These are phyloP conservation scores for Mobula hypostoma DNA, from an alignment of 2,113 vertebrate species.

Conservation along the genomic window DNA sequence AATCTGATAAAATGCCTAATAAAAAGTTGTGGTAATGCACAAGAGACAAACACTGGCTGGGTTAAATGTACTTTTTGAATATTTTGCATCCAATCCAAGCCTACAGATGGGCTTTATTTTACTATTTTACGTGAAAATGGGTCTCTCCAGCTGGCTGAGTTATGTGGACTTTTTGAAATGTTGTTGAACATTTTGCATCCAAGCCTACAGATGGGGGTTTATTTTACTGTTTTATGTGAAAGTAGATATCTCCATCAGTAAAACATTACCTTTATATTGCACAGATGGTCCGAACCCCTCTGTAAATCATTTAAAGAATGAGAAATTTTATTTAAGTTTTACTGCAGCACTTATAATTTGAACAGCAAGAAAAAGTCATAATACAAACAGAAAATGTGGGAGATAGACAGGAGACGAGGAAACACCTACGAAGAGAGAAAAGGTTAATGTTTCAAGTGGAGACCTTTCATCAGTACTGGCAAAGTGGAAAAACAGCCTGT, in stretches of 20 bases:
- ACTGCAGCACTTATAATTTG: neutral
- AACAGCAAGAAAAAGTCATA: neutral
- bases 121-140: neutral
- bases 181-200: no score
- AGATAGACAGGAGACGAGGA: no score
- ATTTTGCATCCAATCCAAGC: no score
- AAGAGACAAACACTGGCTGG: neutral
- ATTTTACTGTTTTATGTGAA: neutral
- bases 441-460: no score
- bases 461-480: no score
- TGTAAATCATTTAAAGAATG: neutral
- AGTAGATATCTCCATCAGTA: neutral
- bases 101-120: neutral
- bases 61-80: no score
- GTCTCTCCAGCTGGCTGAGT: neutral
- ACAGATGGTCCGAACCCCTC: neutral
- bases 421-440: no score
- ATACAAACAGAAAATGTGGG: no score
- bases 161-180: no score
- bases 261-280: neutral
- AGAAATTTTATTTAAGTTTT: neutral
- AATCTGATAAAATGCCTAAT: neutral
- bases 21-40: neutral
- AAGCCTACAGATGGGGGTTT: no score
- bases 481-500: no score